Evolutionary conservation across 2,888 invertebrate species (phyloP), one percentile per base, ranked within the genome.

Genomic region (Acleris holmiana): DNA sequence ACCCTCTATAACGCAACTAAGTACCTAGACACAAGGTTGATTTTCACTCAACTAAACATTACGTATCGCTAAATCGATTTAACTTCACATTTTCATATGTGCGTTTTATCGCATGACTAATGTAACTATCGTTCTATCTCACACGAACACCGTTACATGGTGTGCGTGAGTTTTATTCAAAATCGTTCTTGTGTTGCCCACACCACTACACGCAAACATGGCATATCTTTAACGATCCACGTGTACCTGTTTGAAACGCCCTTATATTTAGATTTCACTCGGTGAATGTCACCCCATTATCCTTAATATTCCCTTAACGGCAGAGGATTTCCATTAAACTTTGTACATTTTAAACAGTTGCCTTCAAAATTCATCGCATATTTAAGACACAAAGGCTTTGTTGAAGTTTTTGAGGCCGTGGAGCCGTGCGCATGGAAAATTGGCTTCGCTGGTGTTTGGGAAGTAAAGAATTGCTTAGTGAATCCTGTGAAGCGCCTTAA

Each of bases 311-410:
- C 86, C 84, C 83, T 82, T 79, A 82, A 80, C 80, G 79, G 76
- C 72, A 44, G 74, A 77, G 77, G 78, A 83, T 87, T 87, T 82
- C 84, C 87, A 86, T 89, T 85, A 83, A 90, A 89, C 85, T 89
- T 89, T 80, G 83, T 83, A 86, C 84, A 86, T 87, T 89, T 89
- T 85, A 87, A 86, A 85, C 86, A 85, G 84, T 83, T 77, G 80
- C 83, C 84, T 85, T 83, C 76, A 76, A 82, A 88, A 87, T 88
- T 88, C 88, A 85, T 84, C 84, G 88, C 84, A 85, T 87, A 88
- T 87, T 89, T 87, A 84, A 84, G 82, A 83, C 76, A 35, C 35
- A 54, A 86, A 87, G 85, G 86, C 83, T 85, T 86, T 87, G 85
- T 86, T 84, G 81, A 85, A 88, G 82, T 89, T 89, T 83, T 83